Evolutionary conservation across 2,888 invertebrate genomes (phyloP), one percentile per base, ranked within the genome.

Genomic region (Mimumesa dahlbomi): DNA sequence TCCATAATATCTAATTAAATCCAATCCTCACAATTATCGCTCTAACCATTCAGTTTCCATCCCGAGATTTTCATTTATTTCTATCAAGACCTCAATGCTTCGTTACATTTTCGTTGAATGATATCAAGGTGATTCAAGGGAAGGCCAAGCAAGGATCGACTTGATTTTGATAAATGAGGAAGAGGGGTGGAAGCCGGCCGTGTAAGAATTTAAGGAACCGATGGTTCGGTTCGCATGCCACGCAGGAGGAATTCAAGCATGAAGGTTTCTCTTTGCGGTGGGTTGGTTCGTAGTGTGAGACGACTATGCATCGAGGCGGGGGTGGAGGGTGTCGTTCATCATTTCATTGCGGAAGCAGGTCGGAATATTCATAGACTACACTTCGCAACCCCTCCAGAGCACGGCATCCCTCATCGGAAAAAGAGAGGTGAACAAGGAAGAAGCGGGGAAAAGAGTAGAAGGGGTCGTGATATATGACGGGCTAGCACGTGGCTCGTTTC

Each of bases 351-450:
- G 73, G 65, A 73, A 74, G 77, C 80, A 80, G 80, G 79, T 77
- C 77, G 68, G 88, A 87, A 88, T 88, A 87, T 88, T 88, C 88
- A 86, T 87, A 84, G 85, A 85, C 83, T 79, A 68, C 50, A 38
- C 50, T 54, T 38, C 38, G 61, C 71, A 50, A 13, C 18, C 54
- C 66, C 64, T 61, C 38, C 61, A 46, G 25, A 49, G 58, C 45
- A 31, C 50, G 42, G 53, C 69, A 57, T 64, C 64, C 68, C 68
- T 49, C 70, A 4, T 69, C 69, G 66, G 72, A 66, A 69, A 71
- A 72, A 63, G 67, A 69, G 63, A 50, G 7, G 68, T 45, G 71
- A 46, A 46, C 59, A 64, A 48, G 49, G 48, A 56, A 43, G 49
- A 22, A 40, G 71, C 63, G 53, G 45, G 43, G 50, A 29, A 61